A percentile compares a stretch with the other conserved stretches of the same genome.
Conservation (phyloP, 2,888 invertebrate genomes). For the Bembecia ichneumoniformis region DNA sequence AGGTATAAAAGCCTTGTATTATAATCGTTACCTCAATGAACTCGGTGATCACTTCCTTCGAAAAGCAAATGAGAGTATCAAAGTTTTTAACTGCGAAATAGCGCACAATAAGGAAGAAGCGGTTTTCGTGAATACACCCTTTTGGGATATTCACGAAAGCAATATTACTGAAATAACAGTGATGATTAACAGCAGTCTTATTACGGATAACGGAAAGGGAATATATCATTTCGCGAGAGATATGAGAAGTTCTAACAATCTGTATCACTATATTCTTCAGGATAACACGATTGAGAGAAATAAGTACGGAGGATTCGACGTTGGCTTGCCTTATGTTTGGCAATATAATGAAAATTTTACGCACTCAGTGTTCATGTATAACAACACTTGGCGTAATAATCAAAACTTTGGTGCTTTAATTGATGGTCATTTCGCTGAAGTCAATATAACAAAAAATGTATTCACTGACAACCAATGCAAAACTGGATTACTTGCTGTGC, state of each 20-base stretch:
- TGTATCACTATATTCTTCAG: constrained; percentile 94
- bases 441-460: constrained; percentile 88
- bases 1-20: constrained; percentile 87
- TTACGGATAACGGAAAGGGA: constrained; percentile 90
- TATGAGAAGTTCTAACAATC: constrained; percentile 94
- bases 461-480: constrained; percentile 90
- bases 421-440: constrained; percentile 93
- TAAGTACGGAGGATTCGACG: constrained; percentile 86
- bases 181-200: constrained; percentile 87
- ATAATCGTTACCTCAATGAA: constrained; percentile 90
- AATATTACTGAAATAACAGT: constrained; percentile 93
- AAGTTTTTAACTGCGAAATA: constrained; percentile 84
- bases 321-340: constrained; percentile 95
- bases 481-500: constrained; percentile 82
- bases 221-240: constrained; percentile 93
- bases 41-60: constrained; percentile 87
- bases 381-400: constrained; percentile 91
- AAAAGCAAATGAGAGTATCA: constrained; percentile 89
- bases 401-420: constrained; percentile 85
- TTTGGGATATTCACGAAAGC: constrained; percentile 87
- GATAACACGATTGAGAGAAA: constrained; percentile 91
- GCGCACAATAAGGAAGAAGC: constrained; percentile 86
- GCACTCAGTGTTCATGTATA: constrained; percentile 89
- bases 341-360: constrained; percentile 95
- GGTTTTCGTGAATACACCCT: constrained; percentile 85